These are phyloP conservation scores for Synanthedon formicaeformis DNA, from an alignment of 2,888 invertebrate genomes.

Conservation along the genomic window DNA sequence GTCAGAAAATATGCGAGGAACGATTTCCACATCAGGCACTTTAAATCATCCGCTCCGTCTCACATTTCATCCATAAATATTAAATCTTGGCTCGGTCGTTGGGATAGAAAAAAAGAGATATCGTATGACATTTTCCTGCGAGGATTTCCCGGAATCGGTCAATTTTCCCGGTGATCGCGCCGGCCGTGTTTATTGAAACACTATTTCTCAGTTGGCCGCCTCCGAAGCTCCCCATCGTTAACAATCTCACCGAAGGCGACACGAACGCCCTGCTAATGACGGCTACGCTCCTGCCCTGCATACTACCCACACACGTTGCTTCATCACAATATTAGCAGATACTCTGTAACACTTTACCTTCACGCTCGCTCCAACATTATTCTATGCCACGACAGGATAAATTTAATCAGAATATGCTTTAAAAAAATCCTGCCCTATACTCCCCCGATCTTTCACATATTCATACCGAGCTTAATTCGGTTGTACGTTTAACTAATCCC, in stretches of 20 bases:
- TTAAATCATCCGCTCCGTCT: conserved; percentile 67
- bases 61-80: conserved; percentile 70
- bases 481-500: too few species aligned
- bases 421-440: too few species aligned
- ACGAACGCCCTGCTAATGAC: conserved; percentile 13
- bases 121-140: conserved; percentile 55
- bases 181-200: conserved; percentile 63
- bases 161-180: conserved; percentile 64
- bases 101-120: conserved; percentile 57
- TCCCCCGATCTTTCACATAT: too few species aligned
- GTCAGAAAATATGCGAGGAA: conserved; percentile 66
- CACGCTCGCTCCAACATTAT: too few species aligned
- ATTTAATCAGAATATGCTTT: too few species aligned
- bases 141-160: conserved; percentile 64
- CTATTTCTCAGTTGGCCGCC: conserved; percentile 58
- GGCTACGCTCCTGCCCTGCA: conserved; percentile 5
- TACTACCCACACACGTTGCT: too few species aligned
- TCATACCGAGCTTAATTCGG: too few species aligned
- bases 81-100: conserved; percentile 60
- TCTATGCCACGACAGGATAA: too few species aligned
- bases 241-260: conserved; percentile 17
- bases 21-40: conserved; percentile 67
- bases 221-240: conserved; percentile 34
- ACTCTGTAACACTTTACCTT: too few species aligned
- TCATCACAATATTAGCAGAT: too few species aligned